These are phyloP conservation scores for Psittacula cyanocephala DNA, from an alignment of 2,113 vertebrate genomes.

Conservation along the genomic window DNA sequence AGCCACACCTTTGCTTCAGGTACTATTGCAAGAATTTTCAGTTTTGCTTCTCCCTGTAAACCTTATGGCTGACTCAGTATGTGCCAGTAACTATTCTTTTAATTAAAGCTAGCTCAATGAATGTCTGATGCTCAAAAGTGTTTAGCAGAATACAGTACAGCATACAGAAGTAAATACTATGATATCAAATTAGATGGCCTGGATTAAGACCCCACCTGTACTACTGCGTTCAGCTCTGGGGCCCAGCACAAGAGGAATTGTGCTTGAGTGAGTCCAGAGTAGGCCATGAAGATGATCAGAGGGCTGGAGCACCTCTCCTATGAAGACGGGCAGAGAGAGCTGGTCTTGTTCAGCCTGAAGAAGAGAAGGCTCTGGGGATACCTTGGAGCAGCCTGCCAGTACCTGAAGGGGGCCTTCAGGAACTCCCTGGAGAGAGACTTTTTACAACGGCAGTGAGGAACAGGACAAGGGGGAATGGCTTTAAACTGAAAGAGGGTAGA, in stretches of 20 bases:
- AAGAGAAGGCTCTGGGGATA: background rate
- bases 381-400: background rate
- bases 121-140: background rate
- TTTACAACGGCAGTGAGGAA: background rate
- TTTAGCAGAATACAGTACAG: background rate
- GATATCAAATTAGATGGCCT: background rate
- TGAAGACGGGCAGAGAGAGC: background rate
- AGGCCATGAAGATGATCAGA: background rate
- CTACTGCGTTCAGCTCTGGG: background rate
- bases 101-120: background rate
- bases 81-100: background rate
- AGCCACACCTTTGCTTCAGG: conserved; percentile 3
- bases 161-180: background rate
- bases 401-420: background rate
- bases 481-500: background rate
- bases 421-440: background rate
- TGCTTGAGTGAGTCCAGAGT: background rate
- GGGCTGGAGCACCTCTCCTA: background rate
- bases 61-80: background rate
- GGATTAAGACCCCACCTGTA: background rate
- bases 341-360: background rate
- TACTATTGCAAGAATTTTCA: background rate
- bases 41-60: background rate
- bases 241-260: background rate
- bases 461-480: background rate